A percentile compares a stretch with the other conserved stretches of the same genome.
Evolutionary conservation across 2,797 vertebrate species (phyloP).

Genomic region (Steatocranus sp.): DNA sequence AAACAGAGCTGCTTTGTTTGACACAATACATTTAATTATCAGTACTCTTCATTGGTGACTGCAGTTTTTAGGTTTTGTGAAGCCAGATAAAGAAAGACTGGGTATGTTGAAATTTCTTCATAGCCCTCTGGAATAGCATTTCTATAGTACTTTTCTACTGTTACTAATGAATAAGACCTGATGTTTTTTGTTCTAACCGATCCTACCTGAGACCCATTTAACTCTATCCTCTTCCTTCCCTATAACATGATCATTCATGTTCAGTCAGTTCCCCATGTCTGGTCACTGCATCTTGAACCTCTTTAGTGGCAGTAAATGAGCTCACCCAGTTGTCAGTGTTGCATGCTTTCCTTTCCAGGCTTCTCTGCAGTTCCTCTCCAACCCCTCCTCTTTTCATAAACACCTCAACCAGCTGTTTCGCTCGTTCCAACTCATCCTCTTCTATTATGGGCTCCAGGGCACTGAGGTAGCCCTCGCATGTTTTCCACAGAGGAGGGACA

Average conservation of each 20-base stretch:
- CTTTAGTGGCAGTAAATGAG: background rate
- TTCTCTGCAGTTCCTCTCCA: conserved; percentile 86
- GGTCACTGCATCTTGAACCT: background rate
- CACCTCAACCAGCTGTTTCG: conserved; percentile 76
- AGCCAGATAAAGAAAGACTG: background rate
- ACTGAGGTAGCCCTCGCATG: conserved; percentile 83
- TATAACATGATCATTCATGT: background rate
- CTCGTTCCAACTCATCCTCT: conserved; percentile 80
- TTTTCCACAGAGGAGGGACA: conserved; percentile 84
- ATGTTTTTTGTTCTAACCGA: background rate
- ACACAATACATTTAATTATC: background rate
- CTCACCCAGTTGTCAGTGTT: conserved; percentile 88
- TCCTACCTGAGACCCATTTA: background rate
- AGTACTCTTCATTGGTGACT: background rate
- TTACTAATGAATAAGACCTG: background rate
- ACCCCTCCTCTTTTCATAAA: conserved; percentile 83
- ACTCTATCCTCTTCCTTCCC: background rate
- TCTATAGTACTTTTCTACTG: background rate
- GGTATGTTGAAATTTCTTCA: background rate
- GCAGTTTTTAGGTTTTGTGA: background rate
- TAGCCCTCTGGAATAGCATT: background rate
- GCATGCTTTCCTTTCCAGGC: conserved; percentile 81
- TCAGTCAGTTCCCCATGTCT: background rate
- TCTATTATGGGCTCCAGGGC: conserved; percentile 86
- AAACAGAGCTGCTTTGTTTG: background rate